A percentile compares a stretch with the other conserved stretches of the same genome.
Evolutionary conservation across 2,888 invertebrate genomes (phyloP).

Genomic region (Teleogryllus oceanicus): DNA sequence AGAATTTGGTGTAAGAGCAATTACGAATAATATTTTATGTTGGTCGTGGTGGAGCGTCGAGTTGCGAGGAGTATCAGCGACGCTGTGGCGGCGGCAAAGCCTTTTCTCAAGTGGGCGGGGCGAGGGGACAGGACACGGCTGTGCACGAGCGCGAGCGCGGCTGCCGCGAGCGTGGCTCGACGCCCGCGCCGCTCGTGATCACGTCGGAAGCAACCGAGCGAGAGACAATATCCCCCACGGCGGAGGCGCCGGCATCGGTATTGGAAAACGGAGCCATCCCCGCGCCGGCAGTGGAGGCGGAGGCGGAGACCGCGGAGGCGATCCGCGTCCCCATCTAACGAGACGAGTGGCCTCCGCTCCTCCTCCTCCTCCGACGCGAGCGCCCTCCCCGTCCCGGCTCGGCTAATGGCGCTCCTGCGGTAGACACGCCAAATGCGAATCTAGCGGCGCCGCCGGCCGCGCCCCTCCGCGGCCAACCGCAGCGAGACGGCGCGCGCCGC

Average conservation of each 20-base stretch:
- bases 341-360: not conserved
- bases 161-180: not conserved
- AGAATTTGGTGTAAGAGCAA: too few relatives aligned
- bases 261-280: not conserved
- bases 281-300: not conserved
- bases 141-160: not conserved
- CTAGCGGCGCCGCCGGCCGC: not conserved
- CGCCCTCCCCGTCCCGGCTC: not conserved
- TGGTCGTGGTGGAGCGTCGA: too few relatives aligned
- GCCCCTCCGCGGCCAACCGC: not conserved
- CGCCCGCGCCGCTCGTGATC: not conserved
- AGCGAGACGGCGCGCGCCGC: not conserved
- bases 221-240: not conserved
- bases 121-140: too few relatives aligned
- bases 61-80: too few relatives aligned
- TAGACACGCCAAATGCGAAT: slow-evolving; percentile 10
- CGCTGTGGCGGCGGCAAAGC: too few relatives aligned
- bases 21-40: too few relatives aligned
- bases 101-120: too few relatives aligned
- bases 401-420: not conserved
- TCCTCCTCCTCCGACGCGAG: not conserved
- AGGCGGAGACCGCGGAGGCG: not conserved
- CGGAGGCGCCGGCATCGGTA: not conserved
- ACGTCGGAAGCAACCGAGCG: slow-evolving; percentile 8
- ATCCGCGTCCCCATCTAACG: not conserved